These are phyloP conservation scores for Caenorhabditis brenneri DNA, from an alignment of 1,140 invertebrate genomes.

Conservation along the genomic window DNA sequence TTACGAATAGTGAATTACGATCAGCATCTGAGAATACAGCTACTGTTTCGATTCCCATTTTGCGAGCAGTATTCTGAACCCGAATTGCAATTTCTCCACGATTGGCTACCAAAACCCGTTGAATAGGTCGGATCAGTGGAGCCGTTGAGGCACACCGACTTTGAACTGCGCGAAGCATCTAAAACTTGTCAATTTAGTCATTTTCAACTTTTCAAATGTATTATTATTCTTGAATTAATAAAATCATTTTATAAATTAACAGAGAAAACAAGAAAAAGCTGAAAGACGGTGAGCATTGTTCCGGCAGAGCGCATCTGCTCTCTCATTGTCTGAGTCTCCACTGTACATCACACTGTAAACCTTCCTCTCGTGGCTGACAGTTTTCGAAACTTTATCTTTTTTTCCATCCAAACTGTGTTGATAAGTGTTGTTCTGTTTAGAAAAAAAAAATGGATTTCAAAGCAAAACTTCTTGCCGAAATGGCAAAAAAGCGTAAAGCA, in stretches of 20 bases:
- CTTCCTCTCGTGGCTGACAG: background rate
- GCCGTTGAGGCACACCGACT: constrained; percentile 1
- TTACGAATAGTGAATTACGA: constrained; percentile 75
- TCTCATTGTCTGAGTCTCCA: background rate
- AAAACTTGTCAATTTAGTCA: background rate
- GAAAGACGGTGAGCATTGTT: background rate
- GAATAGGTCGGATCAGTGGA: constrained; percentile 8
- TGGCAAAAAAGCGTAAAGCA: constrained; percentile 84
- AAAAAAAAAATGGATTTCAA: constrained; percentile 62
- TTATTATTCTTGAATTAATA: no score
- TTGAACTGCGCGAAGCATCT: background rate
- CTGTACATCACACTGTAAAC: no score
- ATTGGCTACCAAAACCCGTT: constrained; percentile 5
- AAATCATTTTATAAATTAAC: no score
- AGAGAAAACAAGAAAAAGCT: background rate
- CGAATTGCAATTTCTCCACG: constrained; percentile 93
- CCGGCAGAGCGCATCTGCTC: background rate
- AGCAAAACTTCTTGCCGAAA: constrained; percentile 81
- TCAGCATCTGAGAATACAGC: constrained; percentile 93
- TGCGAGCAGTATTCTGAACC: constrained; percentile 81
- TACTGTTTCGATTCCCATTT: constrained; percentile 88
- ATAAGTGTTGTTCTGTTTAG: background rate
- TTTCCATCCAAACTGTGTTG: background rate
- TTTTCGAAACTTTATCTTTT: background rate
- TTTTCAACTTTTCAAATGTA: no score